Percentiles rank a stretch among this genome's conserved stretches.
Evolutionary conservation across 2,797 vertebrate genomes (phyloP).

Genomic region (Sebastiscus tertius): DNA sequence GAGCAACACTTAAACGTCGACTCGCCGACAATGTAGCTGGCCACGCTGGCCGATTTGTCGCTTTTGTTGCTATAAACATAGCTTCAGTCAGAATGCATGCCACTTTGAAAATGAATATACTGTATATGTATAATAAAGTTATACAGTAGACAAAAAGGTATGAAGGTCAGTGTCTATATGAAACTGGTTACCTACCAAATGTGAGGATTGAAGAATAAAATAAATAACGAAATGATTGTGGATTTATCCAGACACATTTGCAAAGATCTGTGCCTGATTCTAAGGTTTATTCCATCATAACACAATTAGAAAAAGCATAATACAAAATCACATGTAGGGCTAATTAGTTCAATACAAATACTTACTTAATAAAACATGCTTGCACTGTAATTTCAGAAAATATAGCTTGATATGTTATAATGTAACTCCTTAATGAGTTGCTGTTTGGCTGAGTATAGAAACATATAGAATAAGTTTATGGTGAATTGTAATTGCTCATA

Average conservation of each 20-base stretch:
- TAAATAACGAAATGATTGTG: background rate
- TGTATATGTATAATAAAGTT: background rate
- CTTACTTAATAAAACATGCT: background rate
- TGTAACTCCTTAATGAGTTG: conserved; percentile 2
- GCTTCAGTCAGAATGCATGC: background rate
- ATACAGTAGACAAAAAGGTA: background rate
- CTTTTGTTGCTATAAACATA: background rate
- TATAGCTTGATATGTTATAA: conserved; percentile 6
- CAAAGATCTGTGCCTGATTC: background rate
- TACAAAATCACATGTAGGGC: background rate
- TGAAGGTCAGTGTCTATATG: background rate
- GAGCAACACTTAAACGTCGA: background rate
- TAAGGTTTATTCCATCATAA: background rate
- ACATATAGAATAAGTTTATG: background rate
- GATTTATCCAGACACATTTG: background rate
- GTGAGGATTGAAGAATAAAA: background rate
- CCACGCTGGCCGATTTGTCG: background rate
- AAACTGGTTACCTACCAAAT: background rate
- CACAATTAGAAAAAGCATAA: background rate
- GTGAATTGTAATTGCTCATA: background rate
- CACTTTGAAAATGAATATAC: background rate
- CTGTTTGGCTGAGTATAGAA: background rate
- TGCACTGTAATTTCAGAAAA: conserved; percentile 8
- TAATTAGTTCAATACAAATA: background rate
- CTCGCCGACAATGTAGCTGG: background rate